phyloP scores from a whole-genome alignment of 2,888 invertebrate genomes.

The Dinocampus coccinellae region DNA sequence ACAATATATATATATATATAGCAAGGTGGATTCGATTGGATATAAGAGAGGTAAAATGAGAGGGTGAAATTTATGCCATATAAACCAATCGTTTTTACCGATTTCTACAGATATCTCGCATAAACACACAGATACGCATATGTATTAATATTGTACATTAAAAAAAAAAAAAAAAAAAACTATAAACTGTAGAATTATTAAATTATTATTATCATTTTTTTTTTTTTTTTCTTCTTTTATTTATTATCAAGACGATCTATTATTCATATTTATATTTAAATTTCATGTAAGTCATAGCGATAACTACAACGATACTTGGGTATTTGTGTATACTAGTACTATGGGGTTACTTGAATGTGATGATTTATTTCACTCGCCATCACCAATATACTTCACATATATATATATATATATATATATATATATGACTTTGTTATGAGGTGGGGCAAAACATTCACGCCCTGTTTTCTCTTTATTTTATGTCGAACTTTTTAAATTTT shows the following conservation, averaged over 20 bases:
- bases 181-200: no score
- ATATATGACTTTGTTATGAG: background rate
- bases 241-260: no score
- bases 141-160: background rate
- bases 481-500: conserved; percentile 35
- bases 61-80: conserved; percentile 48
- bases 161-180: no score
- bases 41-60: background rate
- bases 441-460: background rate
- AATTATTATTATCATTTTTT: no score
- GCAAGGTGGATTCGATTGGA: background rate
- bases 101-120: background rate
- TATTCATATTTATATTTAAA: background rate
- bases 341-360: background rate
- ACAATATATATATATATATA: conserved; percentile 15
- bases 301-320: no score
- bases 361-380: background rate
- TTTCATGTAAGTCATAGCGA: background rate
- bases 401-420: background rate
- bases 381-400: background rate
- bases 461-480: conserved; percentile 8
- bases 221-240: background rate
- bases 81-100: conserved; percentile 54
- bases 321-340: background rate
- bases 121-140: background rate